Evolutionary conservation across 2,113 vertebrate species (phyloP), one percentile per base, ranked within the genome.

Genomic region (Perca fluviatilis): DNA sequence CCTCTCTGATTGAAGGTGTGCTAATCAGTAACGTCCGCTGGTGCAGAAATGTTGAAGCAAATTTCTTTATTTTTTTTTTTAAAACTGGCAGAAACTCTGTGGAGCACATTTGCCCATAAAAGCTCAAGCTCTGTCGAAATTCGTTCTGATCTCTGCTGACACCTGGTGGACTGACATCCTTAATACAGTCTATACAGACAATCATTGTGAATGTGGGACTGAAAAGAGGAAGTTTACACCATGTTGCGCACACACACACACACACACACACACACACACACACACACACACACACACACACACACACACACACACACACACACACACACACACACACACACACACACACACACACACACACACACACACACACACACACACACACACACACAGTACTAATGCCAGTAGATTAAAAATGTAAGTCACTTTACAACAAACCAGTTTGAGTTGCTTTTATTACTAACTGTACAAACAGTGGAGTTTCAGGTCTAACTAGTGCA

Each of bases 91-190:
- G 23, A 25, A 51, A 62, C 23, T 21, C 8, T 0, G 50, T 0
- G 3, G 1, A 18, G 3, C 21, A 27, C 40, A 18, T 23, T 33
- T 12, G 11, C 1, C 2, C 4, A 0, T 40, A 21, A 63, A 0
- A 12, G 58, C 2, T 23, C 3, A 0, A 53, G 21, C 4, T 7
- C 7, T 1, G 3, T 8, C 12, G 64, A 62, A 23, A 53, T n/a
- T 0, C 67, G 5, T 4, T 6, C 43, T 60, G 63, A 56, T 36
- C 86, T 90, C 74, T 90, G 82, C 91, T 93, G 82, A 63, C 92
- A 77, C 63, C 92, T 91, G 46, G 63, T 92, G 93, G 89, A 62
- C 0, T 9, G 2, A 40, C 18, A 19, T 9, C 12, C 2, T 73
- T 3, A 58, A 8, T 50, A 43, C 67, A 75, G 11, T 27, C 58